Percentiles rank a stretch among this genome's conserved stretches.
phyloP scores from a whole-genome alignment of 2,113 vertebrate species.

The Turdus rufiventris region DNA sequence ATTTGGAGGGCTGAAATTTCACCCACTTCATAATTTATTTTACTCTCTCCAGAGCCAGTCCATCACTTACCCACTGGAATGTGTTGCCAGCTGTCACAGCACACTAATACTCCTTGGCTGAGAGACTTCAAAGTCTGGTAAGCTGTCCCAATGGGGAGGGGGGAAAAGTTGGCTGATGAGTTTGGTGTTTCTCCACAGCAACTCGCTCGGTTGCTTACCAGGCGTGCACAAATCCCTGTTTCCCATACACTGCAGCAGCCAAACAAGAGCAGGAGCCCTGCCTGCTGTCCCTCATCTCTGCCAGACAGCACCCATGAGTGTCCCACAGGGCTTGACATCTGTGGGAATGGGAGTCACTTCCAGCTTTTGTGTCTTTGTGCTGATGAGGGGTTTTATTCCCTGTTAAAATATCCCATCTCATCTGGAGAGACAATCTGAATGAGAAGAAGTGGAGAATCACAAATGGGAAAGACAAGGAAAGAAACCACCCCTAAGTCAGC shows the following conservation, averaged over 20 bases:
- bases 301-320: not conserved
- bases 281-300: not conserved
- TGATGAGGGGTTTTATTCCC: rapidly evolving
- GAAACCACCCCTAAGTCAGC: not conserved
- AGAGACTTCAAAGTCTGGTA: constrained; percentile 21
- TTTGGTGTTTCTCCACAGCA: constrained; percentile 13
- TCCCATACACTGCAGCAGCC: not conserved
- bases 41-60: constrained; percentile 21
- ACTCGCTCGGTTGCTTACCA: not conserved
- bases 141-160: not conserved
- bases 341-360: not conserved
- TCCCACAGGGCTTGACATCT: not conserved
- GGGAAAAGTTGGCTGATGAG: not conserved
- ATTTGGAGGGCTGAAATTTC: constrained; percentile 55
- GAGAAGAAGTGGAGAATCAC: not conserved
- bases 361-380: not conserved
- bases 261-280: not conserved
- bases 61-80: constrained; percentile 46
- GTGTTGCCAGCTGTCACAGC: constrained; percentile 46
- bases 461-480: not conserved
- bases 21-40: constrained; percentile 52
- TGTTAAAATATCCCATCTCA: not conserved
- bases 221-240: not conserved
- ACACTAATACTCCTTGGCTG: not conserved
- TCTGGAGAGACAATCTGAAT: not conserved